A percentile compares a stretch with the other conserved stretches of the same genome.
phyloP scores from a whole-genome alignment of 2,797 vertebrate genomes.

The Luscinia megarhynchos region DNA sequence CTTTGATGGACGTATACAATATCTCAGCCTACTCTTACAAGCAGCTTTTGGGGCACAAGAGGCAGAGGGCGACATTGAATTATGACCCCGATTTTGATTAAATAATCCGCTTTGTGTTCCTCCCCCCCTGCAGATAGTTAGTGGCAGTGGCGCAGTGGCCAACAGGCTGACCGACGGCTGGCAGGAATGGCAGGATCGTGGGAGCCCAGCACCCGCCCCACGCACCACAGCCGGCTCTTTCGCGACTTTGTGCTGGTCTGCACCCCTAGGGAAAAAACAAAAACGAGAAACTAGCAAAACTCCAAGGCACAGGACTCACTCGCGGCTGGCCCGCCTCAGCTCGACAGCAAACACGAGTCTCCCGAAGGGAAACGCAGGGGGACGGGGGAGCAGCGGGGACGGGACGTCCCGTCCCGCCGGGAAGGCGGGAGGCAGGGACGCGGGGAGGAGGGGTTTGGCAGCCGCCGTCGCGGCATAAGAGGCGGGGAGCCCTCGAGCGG shows the following conservation, averaged over 20 bases:
- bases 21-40: not conserved
- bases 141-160: not conserved
- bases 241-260: not conserved
- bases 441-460: slow-evolving; percentile 4
- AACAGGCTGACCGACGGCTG: accelerated
- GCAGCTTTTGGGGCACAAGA: not conserved
- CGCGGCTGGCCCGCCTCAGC: not conserved
- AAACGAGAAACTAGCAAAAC: not conserved
- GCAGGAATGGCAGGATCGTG: not conserved
- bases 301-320: not conserved
- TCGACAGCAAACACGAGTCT: not conserved
- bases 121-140: no score
- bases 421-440: not conserved
- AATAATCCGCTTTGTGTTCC: not conserved
- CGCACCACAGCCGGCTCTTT: accelerated
- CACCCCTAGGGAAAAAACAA: not conserved
- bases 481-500: not conserved
- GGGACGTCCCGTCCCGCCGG: not conserved
- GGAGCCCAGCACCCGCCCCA: not conserved
- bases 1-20: accelerated
- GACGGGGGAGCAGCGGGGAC: not conserved
- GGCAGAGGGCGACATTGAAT: not conserved
- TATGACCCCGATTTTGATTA: not conserved
- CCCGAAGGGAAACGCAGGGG: not conserved
- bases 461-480: slow-evolving; percentile 8